Percentiles rank a stretch among this genome's conserved stretches.
Evolutionary conservation across 2,113 vertebrate genomes (phyloP).

Genomic region (Callionymus lyra): DNA sequence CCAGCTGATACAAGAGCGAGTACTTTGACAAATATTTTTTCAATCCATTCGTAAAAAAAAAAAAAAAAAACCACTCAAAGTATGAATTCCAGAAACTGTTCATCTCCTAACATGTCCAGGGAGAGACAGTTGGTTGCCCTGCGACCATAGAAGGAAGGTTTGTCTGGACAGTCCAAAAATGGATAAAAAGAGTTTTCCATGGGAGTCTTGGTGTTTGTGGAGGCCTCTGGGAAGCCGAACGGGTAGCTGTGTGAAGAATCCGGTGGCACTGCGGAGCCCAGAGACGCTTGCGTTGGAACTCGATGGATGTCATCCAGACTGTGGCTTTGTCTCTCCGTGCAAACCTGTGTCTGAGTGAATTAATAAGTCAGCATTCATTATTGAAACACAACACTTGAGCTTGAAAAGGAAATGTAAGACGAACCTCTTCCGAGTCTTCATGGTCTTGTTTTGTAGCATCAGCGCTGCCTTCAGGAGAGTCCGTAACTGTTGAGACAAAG

Average conservation of each 20-base stretch:
- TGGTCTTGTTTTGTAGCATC: constrained; percentile 25
- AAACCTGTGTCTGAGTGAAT: constrained; percentile 10
- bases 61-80: constrained; percentile 48
- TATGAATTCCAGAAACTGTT: constrained; percentile 69
- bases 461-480: constrained; percentile 17
- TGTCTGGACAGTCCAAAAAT: constrained; percentile 58
- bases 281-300: constrained; percentile 40
- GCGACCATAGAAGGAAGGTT: constrained; percentile 68
- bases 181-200: constrained; percentile 55
- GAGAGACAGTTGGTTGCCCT: constrained; percentile 73
- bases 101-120: constrained; percentile 70
- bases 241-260: constrained; percentile 71
- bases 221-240: constrained; percentile 63
- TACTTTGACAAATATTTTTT: no score
- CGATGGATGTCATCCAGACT: constrained; percentile 69
- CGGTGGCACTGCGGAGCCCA: constrained; percentile 45
- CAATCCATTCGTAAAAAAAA: no score
- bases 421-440: constrained; percentile 64
- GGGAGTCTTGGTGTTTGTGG: constrained; percentile 30
- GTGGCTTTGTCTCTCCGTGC: constrained; percentile 63
- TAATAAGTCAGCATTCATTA: neutral
- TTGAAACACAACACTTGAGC: neutral
- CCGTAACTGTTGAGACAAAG: constrained; percentile 45
- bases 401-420: constrained; percentile 5
- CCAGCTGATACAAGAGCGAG: neutral